These are phyloP conservation scores for Drepana arcuata DNA, from an alignment of 1,140 invertebrate species.

Conservation along the genomic window DNA sequence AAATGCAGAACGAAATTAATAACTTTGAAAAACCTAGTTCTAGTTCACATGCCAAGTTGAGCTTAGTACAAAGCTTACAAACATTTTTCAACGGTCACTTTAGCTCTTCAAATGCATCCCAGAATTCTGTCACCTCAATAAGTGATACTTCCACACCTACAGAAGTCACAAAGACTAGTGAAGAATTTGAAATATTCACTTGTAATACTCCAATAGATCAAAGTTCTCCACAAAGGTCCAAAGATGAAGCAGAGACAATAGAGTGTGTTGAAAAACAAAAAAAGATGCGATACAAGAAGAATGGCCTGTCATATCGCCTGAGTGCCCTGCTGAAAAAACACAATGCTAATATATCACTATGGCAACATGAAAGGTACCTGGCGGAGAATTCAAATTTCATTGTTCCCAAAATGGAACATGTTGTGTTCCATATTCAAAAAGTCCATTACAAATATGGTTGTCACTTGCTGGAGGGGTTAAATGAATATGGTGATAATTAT, in stretches of 20 bases:
- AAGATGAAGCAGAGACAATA: conserved; percentile 6
- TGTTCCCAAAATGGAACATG: conserved; percentile 37
- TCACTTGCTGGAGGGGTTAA: conserved; percentile 30
- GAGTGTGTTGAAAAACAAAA: conserved; percentile 25
- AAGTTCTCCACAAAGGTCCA: conserved; percentile 11
- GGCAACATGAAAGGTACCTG: conserved; percentile 54
- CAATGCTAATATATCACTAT: conserved; percentile 37
- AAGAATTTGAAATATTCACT: conserved; percentile 36
- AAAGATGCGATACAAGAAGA: conserved; percentile 49
- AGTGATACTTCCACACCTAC: conserved; percentile 30
- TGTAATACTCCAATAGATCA: conserved; percentile 21
- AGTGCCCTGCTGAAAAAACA: conserved; percentile 46
- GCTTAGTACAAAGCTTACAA: conserved; percentile 34
- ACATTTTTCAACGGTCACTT: conserved; percentile 43
- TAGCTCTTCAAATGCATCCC: conserved; percentile 31
- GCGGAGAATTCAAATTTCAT: conserved; percentile 49
- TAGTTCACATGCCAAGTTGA: conserved; percentile 14
- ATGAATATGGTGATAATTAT: conserved; percentile 25
- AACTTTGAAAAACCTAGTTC: conserved; percentile 19
- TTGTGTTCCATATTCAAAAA: conserved; percentile 31
- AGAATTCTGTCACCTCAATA: conserved; percentile 44
- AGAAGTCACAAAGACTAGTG: conserved; percentile 29
- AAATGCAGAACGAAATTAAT: no score
- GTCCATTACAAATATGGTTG: conserved; percentile 37
- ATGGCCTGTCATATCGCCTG: conserved; percentile 39